Evolutionary conservation across 2,888 invertebrate species (phyloP).

Genomic region (Camptogramma bilineatum): DNA sequence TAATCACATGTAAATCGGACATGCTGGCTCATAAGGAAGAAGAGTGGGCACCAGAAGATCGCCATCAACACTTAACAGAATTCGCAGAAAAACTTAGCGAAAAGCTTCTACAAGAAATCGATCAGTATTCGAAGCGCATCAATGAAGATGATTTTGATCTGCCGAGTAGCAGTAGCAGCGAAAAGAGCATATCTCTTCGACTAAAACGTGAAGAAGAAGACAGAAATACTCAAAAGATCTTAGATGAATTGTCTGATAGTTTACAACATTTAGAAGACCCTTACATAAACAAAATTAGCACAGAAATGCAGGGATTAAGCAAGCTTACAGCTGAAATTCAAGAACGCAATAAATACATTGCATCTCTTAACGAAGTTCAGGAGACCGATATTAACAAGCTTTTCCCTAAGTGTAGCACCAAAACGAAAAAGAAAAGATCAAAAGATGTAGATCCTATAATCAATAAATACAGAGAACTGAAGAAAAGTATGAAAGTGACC

Average conservation of each 20-base stretch:
- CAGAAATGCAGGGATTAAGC: conserved; percentile 85
- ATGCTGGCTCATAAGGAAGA: conserved; percentile 76
- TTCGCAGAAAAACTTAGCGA: conserved; percentile 94
- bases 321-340: conserved; percentile 85
- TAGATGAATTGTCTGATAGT: conserved; percentile 80
- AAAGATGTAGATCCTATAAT: conserved; percentile 81
- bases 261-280: conserved; percentile 86
- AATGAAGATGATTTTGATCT: conserved; percentile 83
- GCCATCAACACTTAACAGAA: conserved; percentile 89
- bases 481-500: conserved; percentile 77
- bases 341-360: conserved; percentile 85
- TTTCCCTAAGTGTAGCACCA: conserved; percentile 80
- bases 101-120: conserved; percentile 91
- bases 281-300: conserved; percentile 85
- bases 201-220: conserved; percentile 80
- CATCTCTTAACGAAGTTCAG: conserved; percentile 81
- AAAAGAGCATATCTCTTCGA: conserved; percentile 81
- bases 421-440: conserved; percentile 80
- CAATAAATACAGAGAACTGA: conserved; percentile 79
- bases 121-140: conserved; percentile 84
- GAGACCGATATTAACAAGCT: conserved; percentile 78
- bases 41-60: conserved; percentile 86
- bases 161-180: conserved; percentile 81
- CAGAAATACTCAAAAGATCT: conserved; percentile 77
- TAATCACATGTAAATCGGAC: conserved; percentile 82